These are phyloP conservation scores for Ophraella communa DNA, from an alignment of 2,888 invertebrate genomes.

Conservation along the genomic window DNA sequence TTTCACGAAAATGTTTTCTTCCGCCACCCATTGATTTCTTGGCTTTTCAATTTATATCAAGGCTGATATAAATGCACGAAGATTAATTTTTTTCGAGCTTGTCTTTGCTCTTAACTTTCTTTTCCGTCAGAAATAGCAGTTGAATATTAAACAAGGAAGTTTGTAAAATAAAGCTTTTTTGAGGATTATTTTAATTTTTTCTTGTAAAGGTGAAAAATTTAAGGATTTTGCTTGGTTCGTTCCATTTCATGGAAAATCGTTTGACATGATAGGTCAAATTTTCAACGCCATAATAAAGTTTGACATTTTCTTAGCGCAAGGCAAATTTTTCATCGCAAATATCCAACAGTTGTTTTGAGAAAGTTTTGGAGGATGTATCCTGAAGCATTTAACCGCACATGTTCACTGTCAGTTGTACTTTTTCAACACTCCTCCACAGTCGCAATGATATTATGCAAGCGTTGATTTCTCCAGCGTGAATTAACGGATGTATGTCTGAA, in stretches of 20 bases:
- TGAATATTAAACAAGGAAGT: background rate
- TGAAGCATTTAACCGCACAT: constrained; percentile 43
- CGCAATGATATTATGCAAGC: too few relatives aligned
- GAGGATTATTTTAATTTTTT: background rate
- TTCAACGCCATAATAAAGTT: too few relatives aligned
- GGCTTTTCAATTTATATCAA: constrained; percentile 11
- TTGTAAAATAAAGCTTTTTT: too few relatives aligned
- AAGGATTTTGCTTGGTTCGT: background rate
- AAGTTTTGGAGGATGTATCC: constrained; percentile 41
- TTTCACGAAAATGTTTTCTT: constrained; percentile 6
- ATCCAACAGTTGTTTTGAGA: constrained; percentile 45
- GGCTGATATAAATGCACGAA: constrained; percentile 3
- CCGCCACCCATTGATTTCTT: constrained; percentile 10
- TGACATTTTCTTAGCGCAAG: too few relatives aligned
- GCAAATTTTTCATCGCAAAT: too few relatives aligned
- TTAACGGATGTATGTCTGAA: too few relatives aligned
- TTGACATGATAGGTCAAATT: too few relatives aligned
- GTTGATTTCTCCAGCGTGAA: too few relatives aligned
- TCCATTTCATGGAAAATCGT: too few relatives aligned
- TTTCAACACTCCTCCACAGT: constrained; percentile 34
- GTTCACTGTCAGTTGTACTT: constrained; percentile 42
- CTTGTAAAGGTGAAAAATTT: background rate
- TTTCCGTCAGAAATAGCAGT: background rate
- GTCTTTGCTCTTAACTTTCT: constrained; percentile 4
- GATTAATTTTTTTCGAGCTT: background rate